Evolutionary conservation across 2,797 vertebrate genomes (phyloP), one percentile per base, ranked within the genome.

Genomic region (Cynopterus sphinx): DNA sequence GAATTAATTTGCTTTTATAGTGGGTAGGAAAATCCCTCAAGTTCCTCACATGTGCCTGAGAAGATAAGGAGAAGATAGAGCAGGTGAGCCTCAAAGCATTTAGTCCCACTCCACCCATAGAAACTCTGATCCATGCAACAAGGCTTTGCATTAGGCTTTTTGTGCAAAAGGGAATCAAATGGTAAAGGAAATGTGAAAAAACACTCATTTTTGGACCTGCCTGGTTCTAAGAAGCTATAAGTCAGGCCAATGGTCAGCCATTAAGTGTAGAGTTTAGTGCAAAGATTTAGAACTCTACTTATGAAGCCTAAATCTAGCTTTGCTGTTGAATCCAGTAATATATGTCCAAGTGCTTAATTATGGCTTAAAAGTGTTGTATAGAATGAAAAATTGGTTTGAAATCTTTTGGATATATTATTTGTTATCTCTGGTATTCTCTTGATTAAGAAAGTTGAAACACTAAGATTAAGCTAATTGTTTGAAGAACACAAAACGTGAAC

Each of bases 1-100:
- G 87, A 83, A 92, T 63, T 61, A 94, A 65, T 74, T 89, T 96
- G 49, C 16, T 74, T 73, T 74, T 63, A n/a, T 51, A 84, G 22
- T 79, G 9, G 13, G 2, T 55, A 90, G 16, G 49, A 87, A 71
- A 57, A 53, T 67, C 26, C 17, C 11, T 90, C 43, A 61, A 53
- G 59, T 55, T 78, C 3, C 6, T 90, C 63, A 57, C 1, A 0
- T 90, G 65, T 36, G 7, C 15, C 22, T 67, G 5, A 95, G 17
- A 3, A 9, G 21, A 78, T 39, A 43, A 55, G 15, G 49, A 78
- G 13, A 36, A 85, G 12, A 15, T 0, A 65, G n/a, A 71, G 28
- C 26, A 75, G 31, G 22, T 3, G 17, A 79, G 17, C 6, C 11
- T 70, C 51, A 9, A 78, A 65, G 41, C 10, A 33, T 75, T 75